Base-by-base conservation (phyloP, 1,140 invertebrate genomes). In the Telenomus remus region DNA sequence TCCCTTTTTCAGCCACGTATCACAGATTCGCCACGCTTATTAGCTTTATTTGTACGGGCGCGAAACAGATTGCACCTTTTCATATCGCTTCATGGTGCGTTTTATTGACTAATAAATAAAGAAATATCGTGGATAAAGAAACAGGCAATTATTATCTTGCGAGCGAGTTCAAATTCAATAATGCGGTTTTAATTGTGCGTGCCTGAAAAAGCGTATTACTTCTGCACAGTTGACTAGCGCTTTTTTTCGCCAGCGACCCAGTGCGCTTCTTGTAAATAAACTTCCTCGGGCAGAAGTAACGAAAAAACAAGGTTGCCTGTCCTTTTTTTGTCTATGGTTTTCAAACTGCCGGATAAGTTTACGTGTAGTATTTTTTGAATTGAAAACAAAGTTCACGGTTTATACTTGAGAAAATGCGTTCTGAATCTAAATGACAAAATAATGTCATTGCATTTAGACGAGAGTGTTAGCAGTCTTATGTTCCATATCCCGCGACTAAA, bases 381-480 rank as follows among this genome's bases (percentile, higher is more conserved):
- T 27, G 19, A 16, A 46, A 47, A 57, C 15, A 71, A 71, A 71
- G 59, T 71, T 71, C 16, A 5, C 34, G 39, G 37, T 42, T 64
- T 44, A 63, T 63, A 51, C 33, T 51, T 51, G 27, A 39, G 46
- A 51, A 55, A 63, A 72, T 59, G 12, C 33, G 59, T 59, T 47
- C 60, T 61, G 43, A 73, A 65, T 73, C 37, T 54, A 65, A 65
- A 65, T 73, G 65, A 73, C 48, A 64, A 59, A 64, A 72, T 72
- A 64, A 72, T 72, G 69, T 61, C 60, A 64, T 59, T 64, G 69
- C 57, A 72, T 72, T 72, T 64, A 72, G 60, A 72, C 60, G 60
- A 72, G 60, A 37, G 54, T 19, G 54, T 72, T 70, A 70, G 11
- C 50, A 56, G 56, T 61, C 66, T 70, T 70, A 50, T 56, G 57